Evolutionary conservation across 1,140 invertebrate genomes (phyloP).

Genomic region (Solenopsis fugax): DNA sequence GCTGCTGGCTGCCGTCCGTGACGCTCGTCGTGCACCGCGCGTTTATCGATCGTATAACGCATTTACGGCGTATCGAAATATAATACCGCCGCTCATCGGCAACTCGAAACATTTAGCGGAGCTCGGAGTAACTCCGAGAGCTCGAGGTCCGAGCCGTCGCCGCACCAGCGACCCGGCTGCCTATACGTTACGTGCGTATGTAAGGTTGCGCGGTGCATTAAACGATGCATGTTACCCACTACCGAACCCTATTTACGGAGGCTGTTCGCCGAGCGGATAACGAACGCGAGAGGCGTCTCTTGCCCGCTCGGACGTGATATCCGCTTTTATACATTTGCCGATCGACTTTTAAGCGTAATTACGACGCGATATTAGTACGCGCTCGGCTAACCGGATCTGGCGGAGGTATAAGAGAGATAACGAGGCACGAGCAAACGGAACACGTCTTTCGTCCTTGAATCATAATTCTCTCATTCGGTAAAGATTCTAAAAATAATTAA

Average conservation of each 20-base stretch:
- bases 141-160: constrained; percentile 58
- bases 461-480: not conserved
- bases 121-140: constrained; percentile 75
- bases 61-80: constrained; percentile 76
- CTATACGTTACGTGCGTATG: constrained; percentile 35
- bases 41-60: constrained; percentile 76
- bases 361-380: constrained; percentile 36
- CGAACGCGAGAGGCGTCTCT: constrained; percentile 29
- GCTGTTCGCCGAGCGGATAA: not conserved
- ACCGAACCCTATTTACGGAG: constrained; percentile 41
- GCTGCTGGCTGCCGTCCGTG: constrained; percentile 61
- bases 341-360: constrained; percentile 58
- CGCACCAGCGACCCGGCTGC: not conserved
- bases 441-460: not conserved
- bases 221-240: constrained; percentile 24
- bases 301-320: constrained; percentile 3
- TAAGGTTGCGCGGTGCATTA: constrained; percentile 47
- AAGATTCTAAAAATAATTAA: not conserved
- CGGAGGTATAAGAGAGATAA: not conserved
- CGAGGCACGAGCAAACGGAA: not conserved
- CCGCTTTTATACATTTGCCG: constrained; percentile 46
- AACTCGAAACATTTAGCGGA: constrained; percentile 71
- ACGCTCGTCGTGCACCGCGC: constrained; percentile 68
- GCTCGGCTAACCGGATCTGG: not conserved
- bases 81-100: constrained; percentile 69